These are phyloP conservation scores for Trisateles emortualis DNA, from an alignment of 2,888 invertebrate species.

Conservation along the genomic window DNA sequence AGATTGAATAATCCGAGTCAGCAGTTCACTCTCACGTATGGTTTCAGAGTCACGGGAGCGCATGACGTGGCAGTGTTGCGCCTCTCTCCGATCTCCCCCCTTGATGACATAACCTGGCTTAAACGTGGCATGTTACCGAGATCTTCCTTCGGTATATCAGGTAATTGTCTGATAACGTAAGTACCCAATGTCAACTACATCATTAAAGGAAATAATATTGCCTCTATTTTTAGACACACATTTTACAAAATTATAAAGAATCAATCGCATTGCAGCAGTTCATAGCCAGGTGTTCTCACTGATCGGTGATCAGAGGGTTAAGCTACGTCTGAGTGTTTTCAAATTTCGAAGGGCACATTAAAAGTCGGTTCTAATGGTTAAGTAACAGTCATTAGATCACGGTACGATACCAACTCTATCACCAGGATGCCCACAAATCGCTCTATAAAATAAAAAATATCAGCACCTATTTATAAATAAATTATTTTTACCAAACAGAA, in stretches of 20 bases:
- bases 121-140: conserved; percentile 63
- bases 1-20: conserved; percentile 28
- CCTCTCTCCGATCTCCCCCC: conserved; percentile 58
- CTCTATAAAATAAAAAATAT: no score
- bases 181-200: not conserved
- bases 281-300: no score
- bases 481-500: no score
- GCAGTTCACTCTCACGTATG: conserved; percentile 20
- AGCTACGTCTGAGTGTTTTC: no score
- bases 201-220: not conserved
- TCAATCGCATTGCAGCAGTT: no score
- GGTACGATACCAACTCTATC: no score
- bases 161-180: conserved; percentile 48
- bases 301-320: no score
- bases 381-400: no score
- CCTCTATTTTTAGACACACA: not conserved
- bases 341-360: no score
- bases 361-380: no score
- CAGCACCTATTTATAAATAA: no score
- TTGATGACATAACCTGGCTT: conserved; percentile 61
- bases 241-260: conserved; percentile 1
- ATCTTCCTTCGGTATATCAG: conserved; percentile 75
- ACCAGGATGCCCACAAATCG: no score
- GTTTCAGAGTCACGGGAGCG: conserved; percentile 72
- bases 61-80: conserved; percentile 78